phyloP scores from a whole-genome alignment of 2,113 vertebrate species.

The Mesitornis unicolor region DNA sequence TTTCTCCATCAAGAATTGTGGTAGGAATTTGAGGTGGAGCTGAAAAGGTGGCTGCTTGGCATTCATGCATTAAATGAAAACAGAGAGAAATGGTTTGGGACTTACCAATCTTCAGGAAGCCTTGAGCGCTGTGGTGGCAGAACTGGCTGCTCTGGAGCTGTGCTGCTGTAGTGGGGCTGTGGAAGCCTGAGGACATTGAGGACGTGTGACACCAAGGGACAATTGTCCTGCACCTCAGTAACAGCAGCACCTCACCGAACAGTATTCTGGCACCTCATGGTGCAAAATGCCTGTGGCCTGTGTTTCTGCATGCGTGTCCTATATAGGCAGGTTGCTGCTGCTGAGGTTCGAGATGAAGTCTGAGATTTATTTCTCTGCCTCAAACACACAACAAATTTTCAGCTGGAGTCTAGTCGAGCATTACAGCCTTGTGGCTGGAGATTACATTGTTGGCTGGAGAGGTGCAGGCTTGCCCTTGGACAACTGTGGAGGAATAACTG shows the following conservation, averaged over 20 bases:
- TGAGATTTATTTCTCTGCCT: not conserved
- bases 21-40: not conserved
- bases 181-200: not conserved
- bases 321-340: not conserved
- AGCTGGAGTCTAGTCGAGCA: not conserved
- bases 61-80: not conserved
- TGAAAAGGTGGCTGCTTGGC: not conserved
- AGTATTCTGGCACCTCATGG: not conserved
- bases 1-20: not conserved
- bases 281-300: not conserved
- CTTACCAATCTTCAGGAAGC: not conserved
- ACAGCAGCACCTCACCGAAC: not conserved
- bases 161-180: not conserved
- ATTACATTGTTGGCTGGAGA: not conserved
- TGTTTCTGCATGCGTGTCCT: not conserved
- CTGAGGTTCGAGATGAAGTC: not conserved
- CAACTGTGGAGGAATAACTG: not conserved
- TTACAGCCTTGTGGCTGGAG: not conserved
- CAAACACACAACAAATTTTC: not conserved
- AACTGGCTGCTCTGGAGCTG: not conserved
- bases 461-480: not conserved
- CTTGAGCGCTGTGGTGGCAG: not conserved
- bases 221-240: not conserved
- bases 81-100: not conserved
- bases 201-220: fast-evolving